Evolutionary conservation across 1,140 invertebrate species (phyloP).

Genomic region (Drosophila malerkotliana): DNA sequence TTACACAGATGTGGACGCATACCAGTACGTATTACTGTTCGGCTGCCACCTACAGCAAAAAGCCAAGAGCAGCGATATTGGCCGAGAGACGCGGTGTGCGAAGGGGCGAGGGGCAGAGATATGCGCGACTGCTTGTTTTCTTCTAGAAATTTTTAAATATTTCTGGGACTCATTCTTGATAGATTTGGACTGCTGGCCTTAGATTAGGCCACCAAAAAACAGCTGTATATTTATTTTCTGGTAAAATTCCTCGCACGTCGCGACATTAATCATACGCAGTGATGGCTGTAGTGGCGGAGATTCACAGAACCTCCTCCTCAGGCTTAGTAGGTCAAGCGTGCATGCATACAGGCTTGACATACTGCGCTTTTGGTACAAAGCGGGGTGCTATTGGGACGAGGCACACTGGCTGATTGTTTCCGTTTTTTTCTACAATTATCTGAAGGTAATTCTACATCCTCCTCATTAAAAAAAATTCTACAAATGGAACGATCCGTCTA

Average conservation of each 20-base stretch:
- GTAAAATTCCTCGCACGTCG: slow-evolving; percentile 50
- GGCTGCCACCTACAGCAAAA: slow-evolving; percentile 45
- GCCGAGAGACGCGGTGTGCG: slow-evolving; percentile 4
- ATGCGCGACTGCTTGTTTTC: slow-evolving; percentile 36
- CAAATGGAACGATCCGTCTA: not conserved
- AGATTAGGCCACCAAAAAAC: slow-evolving; percentile 62
- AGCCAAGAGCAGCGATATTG: slow-evolving; percentile 20
- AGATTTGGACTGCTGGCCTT: slow-evolving; percentile 46
- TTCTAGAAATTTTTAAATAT: slow-evolving; percentile 76
- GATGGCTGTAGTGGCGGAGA: slow-evolving; percentile 23
- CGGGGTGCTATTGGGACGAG: slow-evolving; percentile 15
- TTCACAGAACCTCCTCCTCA: not conserved
- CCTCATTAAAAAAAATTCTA: not conserved
- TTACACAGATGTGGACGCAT: slow-evolving; percentile 36
- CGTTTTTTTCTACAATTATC: not conserved
- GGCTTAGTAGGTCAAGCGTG: slow-evolving; percentile 54
- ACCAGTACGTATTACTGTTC: slow-evolving; percentile 31
- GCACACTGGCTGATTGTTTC: slow-evolving; percentile 24
- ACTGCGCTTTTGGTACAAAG: slow-evolving; percentile 23
- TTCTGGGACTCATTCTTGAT: slow-evolving; percentile 47
- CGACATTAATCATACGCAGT: slow-evolving; percentile 63
- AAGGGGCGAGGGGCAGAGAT: not conserved
- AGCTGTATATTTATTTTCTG: slow-evolving; percentile 37
- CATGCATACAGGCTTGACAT: slow-evolving; percentile 61
- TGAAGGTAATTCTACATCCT: not conserved